Conservation (phyloP, 2,113 vertebrate genomes). For the Tenrec ecaudatus region DNA sequence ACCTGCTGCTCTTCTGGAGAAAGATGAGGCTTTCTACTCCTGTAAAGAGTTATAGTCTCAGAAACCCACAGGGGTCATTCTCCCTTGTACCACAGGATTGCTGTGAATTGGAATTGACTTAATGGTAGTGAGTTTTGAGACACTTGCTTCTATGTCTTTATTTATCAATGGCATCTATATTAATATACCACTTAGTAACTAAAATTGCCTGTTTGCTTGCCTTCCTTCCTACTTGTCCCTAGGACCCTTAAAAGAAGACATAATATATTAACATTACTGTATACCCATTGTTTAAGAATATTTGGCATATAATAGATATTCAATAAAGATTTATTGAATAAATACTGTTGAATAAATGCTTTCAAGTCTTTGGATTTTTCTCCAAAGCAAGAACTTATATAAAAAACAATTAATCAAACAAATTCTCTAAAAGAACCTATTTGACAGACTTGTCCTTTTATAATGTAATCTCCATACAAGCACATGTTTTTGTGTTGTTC, state of each 20-base stretch:
- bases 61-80: no score
- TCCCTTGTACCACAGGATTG: no score
- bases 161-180: no score
- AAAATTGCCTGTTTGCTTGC: background rate
- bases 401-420: slow-evolving; percentile 33
- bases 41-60: no score
- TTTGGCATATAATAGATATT: background rate
- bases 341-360: background rate
- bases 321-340: background rate
- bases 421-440: background rate
- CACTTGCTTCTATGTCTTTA: no score
- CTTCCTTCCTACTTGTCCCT: background rate
- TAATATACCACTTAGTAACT: slow-evolving; percentile 10
- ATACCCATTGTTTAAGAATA: background rate
- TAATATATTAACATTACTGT: background rate
- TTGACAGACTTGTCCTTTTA: background rate
- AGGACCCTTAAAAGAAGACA: background rate
- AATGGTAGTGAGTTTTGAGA: no score
- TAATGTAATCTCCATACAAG: background rate
- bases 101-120: no score
- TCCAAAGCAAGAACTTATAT: background rate
- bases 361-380: background rate
- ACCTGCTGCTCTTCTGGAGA: no score
- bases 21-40: no score
- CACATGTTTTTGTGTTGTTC: background rate